Conservation (phyloP, 2,797 vertebrate genomes). For the Pitangus sulphuratus region DNA sequence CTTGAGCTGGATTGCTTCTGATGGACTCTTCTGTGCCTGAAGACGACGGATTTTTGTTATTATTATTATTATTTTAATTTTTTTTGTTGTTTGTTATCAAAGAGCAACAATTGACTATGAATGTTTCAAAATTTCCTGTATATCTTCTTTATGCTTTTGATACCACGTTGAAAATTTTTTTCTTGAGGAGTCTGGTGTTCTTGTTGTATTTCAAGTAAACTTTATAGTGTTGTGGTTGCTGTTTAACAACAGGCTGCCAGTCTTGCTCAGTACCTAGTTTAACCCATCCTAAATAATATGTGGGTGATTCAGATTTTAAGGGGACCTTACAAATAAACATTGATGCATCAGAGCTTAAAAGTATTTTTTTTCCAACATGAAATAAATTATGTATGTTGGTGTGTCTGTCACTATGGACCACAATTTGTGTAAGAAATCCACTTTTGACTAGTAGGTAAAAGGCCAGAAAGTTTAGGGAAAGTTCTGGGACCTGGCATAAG, state of each 20-base stretch:
- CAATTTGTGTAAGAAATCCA: not conserved
- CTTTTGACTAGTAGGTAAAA: not conserved
- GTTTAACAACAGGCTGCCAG: not conserved
- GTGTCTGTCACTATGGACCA: not conserved
- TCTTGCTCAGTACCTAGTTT: not conserved
- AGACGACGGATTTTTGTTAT: not conserved
- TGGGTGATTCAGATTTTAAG: not conserved
- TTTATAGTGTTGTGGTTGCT: not conserved
- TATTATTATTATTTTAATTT: not conserved
- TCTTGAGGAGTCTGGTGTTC: not conserved
- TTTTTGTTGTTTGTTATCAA: too few relatives aligned
- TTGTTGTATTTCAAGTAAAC: not conserved
- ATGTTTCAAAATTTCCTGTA: not conserved
- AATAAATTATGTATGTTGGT: accelerated
- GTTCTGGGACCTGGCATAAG: not conserved
- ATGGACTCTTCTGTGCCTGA: not conserved
- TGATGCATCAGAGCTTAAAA: not conserved
- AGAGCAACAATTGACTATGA: not conserved
- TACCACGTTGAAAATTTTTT: not conserved
- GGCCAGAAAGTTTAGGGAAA: not conserved
- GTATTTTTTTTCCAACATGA: not conserved
- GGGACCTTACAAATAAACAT: not conserved
- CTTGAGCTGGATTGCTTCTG: not conserved
- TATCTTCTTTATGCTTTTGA: not conserved
- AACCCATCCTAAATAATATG: not conserved